Evolutionary conservation across 2,113 vertebrate species (phyloP), one percentile per base, ranked within the genome.

Genomic region (Thymallus thymallus): DNA sequence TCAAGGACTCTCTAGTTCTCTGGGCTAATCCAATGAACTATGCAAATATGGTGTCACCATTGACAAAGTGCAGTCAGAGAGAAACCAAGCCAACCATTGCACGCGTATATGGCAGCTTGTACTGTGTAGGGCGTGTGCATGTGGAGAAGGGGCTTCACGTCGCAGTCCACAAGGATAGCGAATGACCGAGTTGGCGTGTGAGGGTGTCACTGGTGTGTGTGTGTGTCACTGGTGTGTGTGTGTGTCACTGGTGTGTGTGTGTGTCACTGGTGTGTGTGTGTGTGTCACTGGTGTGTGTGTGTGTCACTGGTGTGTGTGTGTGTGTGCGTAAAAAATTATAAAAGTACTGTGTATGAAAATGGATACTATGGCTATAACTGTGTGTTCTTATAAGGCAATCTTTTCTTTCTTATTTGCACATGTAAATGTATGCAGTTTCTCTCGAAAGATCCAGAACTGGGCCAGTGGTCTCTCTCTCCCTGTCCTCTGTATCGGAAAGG

Each of bases 11-110:
- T 87, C 74, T 78, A 73, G 62, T 79, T 80, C 82, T 77, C 71
- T 63, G 29, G 63, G 74, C 51, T 85, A 86, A 85, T 86, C 83
- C 83, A 86, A 82, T 83, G 83, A 85, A 84, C 82, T 86, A 88
- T 86, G 85, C 80, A 86, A 82, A 88, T 85, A 73, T 68, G 56
- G 51, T 74, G 55, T 83, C 80, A 80, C 68, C 29, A 70, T 62
- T 81, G 82, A 82, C 84, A 81, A 51, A 78, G 80, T 74, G 80
- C 69, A 73, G 76, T 69, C 41, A 68, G 51, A 76, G 75, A 67
- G 73, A 76, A 86, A 79, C 76, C 78, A 74, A 22, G 51, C 56
- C 22, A 29, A 75, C 73, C 74, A 63, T 75, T 71, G 71, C 73
- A 67, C 29, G 26, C 29, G 20, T 35, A 55, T 68, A 51, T n/a